phyloP scores from a whole-genome alignment of 2,797 vertebrate genomes.

The Parotocinclus haroldoi region DNA sequence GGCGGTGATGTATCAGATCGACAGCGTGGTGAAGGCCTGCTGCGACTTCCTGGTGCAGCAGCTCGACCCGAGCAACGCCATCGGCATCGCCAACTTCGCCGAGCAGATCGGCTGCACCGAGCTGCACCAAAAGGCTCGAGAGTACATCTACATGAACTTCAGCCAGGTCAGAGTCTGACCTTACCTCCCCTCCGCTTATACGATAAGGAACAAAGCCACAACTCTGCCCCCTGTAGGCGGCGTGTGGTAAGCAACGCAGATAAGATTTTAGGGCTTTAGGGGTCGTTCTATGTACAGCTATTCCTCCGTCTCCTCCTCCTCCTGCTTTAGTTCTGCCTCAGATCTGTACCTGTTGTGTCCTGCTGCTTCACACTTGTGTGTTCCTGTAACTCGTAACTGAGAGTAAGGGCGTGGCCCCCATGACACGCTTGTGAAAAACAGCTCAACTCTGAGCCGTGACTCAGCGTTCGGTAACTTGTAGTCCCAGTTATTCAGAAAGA shows the following conservation, averaged over 20 bases:
- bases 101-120: conserved; percentile 88
- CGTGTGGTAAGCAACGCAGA: too few species aligned
- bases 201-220: too few species aligned
- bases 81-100: conserved; percentile 91
- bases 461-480: neutral
- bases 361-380: neutral
- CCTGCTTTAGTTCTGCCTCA: too few species aligned
- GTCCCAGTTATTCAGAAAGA: too few species aligned
- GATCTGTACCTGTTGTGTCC: too few species aligned
- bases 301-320: too few species aligned
- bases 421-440: neutral
- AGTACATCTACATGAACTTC: conserved; percentile 96
- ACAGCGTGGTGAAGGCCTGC: conserved; percentile 92
- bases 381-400: neutral
- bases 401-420: neutral
- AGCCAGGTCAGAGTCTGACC: conserved; percentile 73
- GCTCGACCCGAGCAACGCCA: conserved; percentile 94
- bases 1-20: conserved; percentile 96
- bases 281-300: too few species aligned
- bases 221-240: too few species aligned
- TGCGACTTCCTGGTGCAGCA: conserved; percentile 89
- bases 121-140: conserved; percentile 87
- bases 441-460: neutral
- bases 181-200: too few species aligned
- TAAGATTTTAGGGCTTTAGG: too few species aligned